phyloP scores from a whole-genome alignment of 1,140 invertebrate species.

The Coelopa frigida region DNA sequence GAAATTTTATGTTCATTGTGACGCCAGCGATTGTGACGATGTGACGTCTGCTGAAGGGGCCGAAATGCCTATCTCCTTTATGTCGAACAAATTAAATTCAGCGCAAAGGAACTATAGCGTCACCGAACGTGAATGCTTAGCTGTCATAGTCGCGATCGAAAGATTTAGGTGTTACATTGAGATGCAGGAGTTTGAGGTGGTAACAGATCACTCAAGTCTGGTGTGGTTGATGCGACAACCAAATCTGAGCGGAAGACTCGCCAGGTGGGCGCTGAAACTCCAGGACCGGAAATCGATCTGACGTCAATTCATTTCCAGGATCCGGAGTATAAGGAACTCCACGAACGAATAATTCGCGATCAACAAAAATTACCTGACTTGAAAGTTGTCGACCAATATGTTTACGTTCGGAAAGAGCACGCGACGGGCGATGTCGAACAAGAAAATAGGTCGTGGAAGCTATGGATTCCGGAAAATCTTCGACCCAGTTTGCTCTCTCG shows the following conservation, averaged over 20 bases:
- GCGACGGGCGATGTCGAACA: not conserved
- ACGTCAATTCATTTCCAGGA: slow-evolving; percentile 1
- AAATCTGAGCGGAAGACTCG: too few species aligned
- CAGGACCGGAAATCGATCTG: slow-evolving; percentile 1
- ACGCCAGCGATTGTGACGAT: slow-evolving; percentile 13
- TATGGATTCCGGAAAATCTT: slow-evolving; percentile 10
- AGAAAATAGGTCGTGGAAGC: slow-evolving; percentile 8
- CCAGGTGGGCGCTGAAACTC: not conserved
- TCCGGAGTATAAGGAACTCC: slow-evolving; percentile 1
- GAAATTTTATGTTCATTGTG: slow-evolving; percentile 13
- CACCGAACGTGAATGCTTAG: slow-evolving; percentile 10
- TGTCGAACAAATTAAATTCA: slow-evolving; percentile 29
- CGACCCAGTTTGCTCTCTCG: not conserved
- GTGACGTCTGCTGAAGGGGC: slow-evolving; percentile 6
- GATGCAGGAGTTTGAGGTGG: slow-evolving; percentile 2
- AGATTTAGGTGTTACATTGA: slow-evolving; percentile 7
- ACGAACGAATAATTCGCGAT: not conserved
- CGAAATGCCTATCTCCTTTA: slow-evolving; percentile 34
- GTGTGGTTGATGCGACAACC: too few species aligned
- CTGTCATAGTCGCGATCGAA: slow-evolving; percentile 2
- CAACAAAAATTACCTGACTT: slow-evolving; percentile 5
- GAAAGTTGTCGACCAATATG: slow-evolving; percentile 4
- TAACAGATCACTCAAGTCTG: slow-evolving; percentile 5
- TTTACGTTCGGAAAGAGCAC: slow-evolving; percentile 7
- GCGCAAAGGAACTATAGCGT: slow-evolving; percentile 12